These are phyloP conservation scores for Orthosia gothica DNA, from an alignment of 2,888 invertebrate genomes.

Conservation along the genomic window DNA sequence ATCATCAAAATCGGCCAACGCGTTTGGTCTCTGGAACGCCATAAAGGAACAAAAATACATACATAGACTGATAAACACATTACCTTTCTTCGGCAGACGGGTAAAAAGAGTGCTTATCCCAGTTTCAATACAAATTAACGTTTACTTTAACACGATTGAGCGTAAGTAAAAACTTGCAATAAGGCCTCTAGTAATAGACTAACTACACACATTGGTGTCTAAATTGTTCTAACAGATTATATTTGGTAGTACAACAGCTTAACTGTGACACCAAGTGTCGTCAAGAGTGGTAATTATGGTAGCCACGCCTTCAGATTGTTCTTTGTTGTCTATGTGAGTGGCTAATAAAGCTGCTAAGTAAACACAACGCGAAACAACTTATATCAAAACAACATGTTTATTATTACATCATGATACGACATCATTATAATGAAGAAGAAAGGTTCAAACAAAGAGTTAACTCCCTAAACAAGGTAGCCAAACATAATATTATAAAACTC, in stretches of 20 bases:
- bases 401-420: slow-evolving; percentile 28
- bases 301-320: slow-evolving; percentile 14
- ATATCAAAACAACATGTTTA: slow-evolving; percentile 16
- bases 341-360: slow-evolving; percentile 11
- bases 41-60: too few relatives aligned
- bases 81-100: too few relatives aligned
- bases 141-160: too few relatives aligned
- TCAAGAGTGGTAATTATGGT: slow-evolving; percentile 25
- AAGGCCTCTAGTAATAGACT: neutral
- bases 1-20: too few relatives aligned
- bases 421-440: slow-evolving; percentile 38
- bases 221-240: slow-evolving; percentile 9
- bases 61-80: too few relatives aligned
- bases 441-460: slow-evolving; percentile 41
- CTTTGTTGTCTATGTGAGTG: slow-evolving; percentile 9
- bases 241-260: slow-evolving; percentile 15
- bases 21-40: too few relatives aligned
- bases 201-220: neutral
- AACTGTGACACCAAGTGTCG: slow-evolving; percentile 12
- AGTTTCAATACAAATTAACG: too few relatives aligned
- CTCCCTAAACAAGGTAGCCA: slow-evolving; percentile 45
- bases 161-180: too few relatives aligned
- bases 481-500: slow-evolving; percentile 55
- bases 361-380: slow-evolving; percentile 6
- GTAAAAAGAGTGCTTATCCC: too few relatives aligned